phyloP scores from a whole-genome alignment of 1,140 invertebrate species.

The Monomorium pharaonis region DNA sequence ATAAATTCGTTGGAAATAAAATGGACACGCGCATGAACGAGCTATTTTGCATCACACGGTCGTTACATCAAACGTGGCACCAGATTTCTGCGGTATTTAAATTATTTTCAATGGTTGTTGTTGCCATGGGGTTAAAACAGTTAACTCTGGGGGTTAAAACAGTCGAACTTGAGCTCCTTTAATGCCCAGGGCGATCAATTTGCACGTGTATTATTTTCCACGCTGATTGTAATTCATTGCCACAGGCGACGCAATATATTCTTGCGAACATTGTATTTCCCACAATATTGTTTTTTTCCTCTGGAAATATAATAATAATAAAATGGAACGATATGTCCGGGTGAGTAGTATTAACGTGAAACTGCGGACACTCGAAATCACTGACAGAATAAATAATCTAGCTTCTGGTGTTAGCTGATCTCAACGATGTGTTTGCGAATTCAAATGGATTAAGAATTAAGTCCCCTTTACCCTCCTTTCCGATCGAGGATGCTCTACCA shows the following conservation, averaged over 20 bases:
- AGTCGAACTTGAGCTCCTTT: constrained; percentile 6
- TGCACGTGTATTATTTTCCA: constrained; percentile 34
- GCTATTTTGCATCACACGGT: background rate
- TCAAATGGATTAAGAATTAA: constrained; percentile 50
- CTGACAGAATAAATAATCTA: background rate
- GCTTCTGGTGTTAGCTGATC: background rate
- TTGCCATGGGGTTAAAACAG: background rate
- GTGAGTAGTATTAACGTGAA: background rate
- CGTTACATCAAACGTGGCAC: background rate
- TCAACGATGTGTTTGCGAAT: background rate
- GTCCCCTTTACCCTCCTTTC: background rate
- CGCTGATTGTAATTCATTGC: constrained; percentile 38
- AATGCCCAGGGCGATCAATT: constrained; percentile 17
- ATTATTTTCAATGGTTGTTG: constrained; percentile 26
- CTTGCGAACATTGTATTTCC: background rate
- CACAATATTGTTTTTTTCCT: background rate
- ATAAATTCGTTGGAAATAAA: constrained; percentile 40
- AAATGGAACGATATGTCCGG: background rate
- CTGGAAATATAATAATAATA: constrained; percentile 11
- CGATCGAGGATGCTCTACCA: constrained; percentile 8
- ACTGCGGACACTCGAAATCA: background rate
- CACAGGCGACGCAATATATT: background rate
- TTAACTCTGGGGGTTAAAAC: background rate
- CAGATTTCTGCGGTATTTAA: constrained; percentile 40
- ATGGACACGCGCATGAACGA: background rate